phyloP scores from a whole-genome alignment of 2,888 invertebrate species.

The Conchocele bisecta region DNA sequence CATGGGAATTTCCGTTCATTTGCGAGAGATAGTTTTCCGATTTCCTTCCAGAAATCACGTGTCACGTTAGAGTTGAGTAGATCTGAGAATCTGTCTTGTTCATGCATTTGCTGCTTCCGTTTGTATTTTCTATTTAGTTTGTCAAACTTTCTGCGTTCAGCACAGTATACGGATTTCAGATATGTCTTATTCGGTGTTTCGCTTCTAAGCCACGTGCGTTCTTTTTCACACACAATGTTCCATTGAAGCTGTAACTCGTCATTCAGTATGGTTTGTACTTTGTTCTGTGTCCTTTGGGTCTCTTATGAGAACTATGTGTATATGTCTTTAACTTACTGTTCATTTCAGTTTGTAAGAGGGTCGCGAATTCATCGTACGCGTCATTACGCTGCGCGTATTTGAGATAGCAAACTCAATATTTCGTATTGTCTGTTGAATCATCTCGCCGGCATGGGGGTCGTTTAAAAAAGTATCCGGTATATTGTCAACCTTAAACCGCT shows the following conservation, averaged over 20 bases:
- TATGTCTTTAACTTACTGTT: background rate
- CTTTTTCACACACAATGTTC: conserved; percentile 1
- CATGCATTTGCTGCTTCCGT: background rate
- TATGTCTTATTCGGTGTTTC: background rate
- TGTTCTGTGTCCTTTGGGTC: too few species aligned
- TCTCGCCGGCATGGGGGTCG: background rate
- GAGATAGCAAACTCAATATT: background rate
- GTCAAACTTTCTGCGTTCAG: conserved; percentile 1
- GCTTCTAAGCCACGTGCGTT: background rate
- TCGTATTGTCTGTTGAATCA: background rate
- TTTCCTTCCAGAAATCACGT: conserved; percentile 7
- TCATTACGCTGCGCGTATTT: background rate
- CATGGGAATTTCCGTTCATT: conserved; percentile 4
- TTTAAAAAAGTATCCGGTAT: background rate
- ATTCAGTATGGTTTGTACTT: too few species aligned
- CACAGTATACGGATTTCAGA: conserved; percentile 2
- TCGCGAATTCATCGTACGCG: background rate
- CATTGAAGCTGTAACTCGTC: background rate
- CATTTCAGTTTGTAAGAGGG: background rate
- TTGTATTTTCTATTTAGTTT: conserved; percentile 1
- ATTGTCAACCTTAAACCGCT: background rate
- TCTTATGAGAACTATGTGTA: too few species aligned
- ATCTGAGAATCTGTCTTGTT: conserved; percentile 2
- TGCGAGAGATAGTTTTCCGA: background rate
- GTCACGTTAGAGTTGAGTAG: background rate